Evolutionary conservation across 2,888 invertebrate genomes (phyloP), one percentile per base, ranked within the genome.

Genomic region (Athalia circularis): DNA sequence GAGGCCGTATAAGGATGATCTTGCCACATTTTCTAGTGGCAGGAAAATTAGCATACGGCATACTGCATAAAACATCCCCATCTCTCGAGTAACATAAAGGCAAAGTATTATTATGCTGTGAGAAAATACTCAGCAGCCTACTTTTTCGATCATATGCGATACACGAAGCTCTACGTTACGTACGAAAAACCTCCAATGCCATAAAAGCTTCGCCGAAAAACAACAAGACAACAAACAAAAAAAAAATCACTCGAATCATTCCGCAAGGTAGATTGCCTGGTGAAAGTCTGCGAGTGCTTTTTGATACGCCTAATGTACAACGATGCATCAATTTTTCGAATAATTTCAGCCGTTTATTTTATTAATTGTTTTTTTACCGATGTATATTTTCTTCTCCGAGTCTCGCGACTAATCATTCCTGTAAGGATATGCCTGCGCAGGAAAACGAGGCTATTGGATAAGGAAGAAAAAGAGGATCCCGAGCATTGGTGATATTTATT

Each of bases 381-480:
- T 47, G 5, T n/a, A 29, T 68, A 13, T 59, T 47, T 72, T 62
- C n/a, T 50, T 48, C 54, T 50, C 50, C 52, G n/a, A 48, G n/a
- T 43, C 29, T 48, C 13, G 48, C 75, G 50, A 61, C 62, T 75
- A 62, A 75, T 75, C 75, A 75, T 75, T 62, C 52, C 70, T 59
- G 43, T 15, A 61, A 74, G 61, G 50, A 59, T 50, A 29, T 8
- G 48, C 47, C 6, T 13, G 59, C 62, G 62, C 50, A 48, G 75
- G 48, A 75, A 75, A 75, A 75, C 75, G 75, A 64, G n/a, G 62
- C 75, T 75, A 75, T 75, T 75, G 75, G 75, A 75, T 75, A 75
- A 75, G 75, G 75, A 62, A 75, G 75, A 75, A 62, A 62, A 64
- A 75, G 75, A 75, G 62, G 75, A 75, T 50, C 48, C 75, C n/a